Evolutionary conservation across 1,140 invertebrate genomes (phyloP), one percentile per base, ranked within the genome.

Genomic region (Ostrea denselamellosa): DNA sequence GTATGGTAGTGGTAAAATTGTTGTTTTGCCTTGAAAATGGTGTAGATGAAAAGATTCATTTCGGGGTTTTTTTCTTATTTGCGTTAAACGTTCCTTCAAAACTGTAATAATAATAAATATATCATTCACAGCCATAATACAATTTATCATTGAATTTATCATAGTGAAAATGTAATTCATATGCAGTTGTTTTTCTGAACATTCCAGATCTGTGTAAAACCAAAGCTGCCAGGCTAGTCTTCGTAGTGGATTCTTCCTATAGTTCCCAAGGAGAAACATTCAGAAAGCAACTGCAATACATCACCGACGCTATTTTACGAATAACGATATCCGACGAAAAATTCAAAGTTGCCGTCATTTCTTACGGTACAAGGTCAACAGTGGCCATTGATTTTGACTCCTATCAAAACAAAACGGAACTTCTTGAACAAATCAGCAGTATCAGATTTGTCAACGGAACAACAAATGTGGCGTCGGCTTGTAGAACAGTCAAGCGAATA

Each of bases 181-280:
- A 5, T 44, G 34, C 34, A 44, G 34, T 44, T 44, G 1, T 1
- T 44, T 44, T 44, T 44, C 34, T 44, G 7, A 53, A 58, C 54
- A 51, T 83, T 83, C 14, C 28, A 85, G 83, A 85, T 62, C 28
- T 85, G 4, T 85, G 83, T 58, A 62, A 56, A 25, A 85, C 83
- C 10, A 19, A 56, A 10, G 19, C 83, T 10, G 28, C 54, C 22
- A 34, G 58, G 22, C 14, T 85, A 44, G 17, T 62, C 28, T 85
- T 85, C 54, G 19, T 58, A 2, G 54, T 85, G 9, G 83, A 85
- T 17, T 34, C 56, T 58, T 85, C 83, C 28, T 58, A 25, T 51
- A 85, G 83, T 58, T 34, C 56, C 10, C 4, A 17, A 8, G 28
- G 28, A 10, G 53, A 56, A 25, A 34, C 10, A 25, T 85, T 85